Base-by-base conservation (phyloP, 2,797 vertebrate species). In the Pseudomugil tenellus region DNA sequence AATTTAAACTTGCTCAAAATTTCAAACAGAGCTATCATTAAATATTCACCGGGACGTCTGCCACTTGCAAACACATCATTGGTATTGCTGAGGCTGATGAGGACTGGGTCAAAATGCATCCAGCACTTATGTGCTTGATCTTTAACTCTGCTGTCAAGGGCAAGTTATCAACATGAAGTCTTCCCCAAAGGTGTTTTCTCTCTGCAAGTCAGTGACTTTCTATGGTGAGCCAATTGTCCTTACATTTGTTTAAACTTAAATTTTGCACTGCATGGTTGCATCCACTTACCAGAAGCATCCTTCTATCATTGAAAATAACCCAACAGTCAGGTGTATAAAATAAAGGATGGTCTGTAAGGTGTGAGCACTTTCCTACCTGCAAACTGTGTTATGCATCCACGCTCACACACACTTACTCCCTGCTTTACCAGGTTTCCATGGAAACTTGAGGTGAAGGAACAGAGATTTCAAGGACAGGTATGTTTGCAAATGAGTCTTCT, bases 381-480 rank as follows among this genome's bases (percentile, higher is more conserved):
- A 72, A 82, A 80, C 76, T 77, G 70, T 63, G 53, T 64, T 75
- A n/a, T 57, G 52, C 41, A 11, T 37, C 31, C 46, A 17, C 43
- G 37, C 41, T 6, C 48, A 14, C 69, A 46, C 72, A 77, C 75
- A 66, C 69, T 73, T 48, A 49, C 73, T 80, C 72, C 52, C 77
- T 89, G 88, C 88, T 91, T 88, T 81, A 72, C 75, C 78, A 6
- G 80, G 93, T 94, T 94, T 89, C 94, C 91, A 94, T 94, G 92
- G 93, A 89, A 93, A 94, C 92, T 69, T 64, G 84, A 79, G 78
- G 83, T 63, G 86, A 85, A 86, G 85, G 87, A 91, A 87, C 84
- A 80, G 88, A 89, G 81, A 75, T 89, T 87, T 92, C 92, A 94
- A 94, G 94, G 92, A 93, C 93, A 91, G 92, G 91, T 90, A 86